Percentiles rank a stretch among this genome's conserved stretches.
phyloP scores from a whole-genome alignment of 1,140 invertebrate genomes.

The Conus betulinus region DNA sequence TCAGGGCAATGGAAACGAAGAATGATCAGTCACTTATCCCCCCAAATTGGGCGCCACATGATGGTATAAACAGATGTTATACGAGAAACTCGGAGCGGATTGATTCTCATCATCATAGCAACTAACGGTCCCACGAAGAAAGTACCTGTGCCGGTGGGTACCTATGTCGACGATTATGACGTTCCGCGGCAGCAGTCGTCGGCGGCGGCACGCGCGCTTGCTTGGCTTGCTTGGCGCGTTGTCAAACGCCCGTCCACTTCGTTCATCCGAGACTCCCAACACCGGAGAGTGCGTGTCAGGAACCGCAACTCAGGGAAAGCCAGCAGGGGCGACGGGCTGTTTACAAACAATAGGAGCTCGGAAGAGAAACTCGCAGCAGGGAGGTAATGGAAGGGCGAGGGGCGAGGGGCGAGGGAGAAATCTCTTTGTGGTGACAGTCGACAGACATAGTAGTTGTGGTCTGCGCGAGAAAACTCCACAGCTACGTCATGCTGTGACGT shows the following conservation, averaged over 20 bases:
- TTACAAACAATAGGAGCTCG: slow-evolving; percentile 8
- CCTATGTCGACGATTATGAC: too few relatives aligned
- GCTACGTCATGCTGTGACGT: neutral
- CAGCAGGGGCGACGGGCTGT: neutral
- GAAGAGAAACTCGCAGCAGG: neutral
- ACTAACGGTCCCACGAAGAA: too few relatives aligned
- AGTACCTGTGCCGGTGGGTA: too few relatives aligned
- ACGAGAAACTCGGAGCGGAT: too few relatives aligned
- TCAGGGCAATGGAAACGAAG: too few relatives aligned
- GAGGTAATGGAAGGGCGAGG: neutral
- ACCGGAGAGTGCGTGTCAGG: neutral
- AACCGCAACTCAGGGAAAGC: neutral
- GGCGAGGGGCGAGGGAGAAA: neutral
- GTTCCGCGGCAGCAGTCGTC: too few relatives aligned
- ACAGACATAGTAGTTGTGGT: neutral
- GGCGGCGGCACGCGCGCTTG: too few relatives aligned
- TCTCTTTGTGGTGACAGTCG: slow-evolving; percentile 18
- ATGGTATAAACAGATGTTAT: too few relatives aligned
- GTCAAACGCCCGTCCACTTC: neutral
- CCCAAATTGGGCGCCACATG: too few relatives aligned
- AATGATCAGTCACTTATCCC: too few relatives aligned
- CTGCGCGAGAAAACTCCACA: neutral
- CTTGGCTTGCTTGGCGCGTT: neutral
- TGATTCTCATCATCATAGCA: too few relatives aligned
- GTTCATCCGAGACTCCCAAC: slow-evolving; percentile 11